Conservation (phyloP, 2,797 vertebrate genomes). For the Acropternis orthonyx region DNA sequence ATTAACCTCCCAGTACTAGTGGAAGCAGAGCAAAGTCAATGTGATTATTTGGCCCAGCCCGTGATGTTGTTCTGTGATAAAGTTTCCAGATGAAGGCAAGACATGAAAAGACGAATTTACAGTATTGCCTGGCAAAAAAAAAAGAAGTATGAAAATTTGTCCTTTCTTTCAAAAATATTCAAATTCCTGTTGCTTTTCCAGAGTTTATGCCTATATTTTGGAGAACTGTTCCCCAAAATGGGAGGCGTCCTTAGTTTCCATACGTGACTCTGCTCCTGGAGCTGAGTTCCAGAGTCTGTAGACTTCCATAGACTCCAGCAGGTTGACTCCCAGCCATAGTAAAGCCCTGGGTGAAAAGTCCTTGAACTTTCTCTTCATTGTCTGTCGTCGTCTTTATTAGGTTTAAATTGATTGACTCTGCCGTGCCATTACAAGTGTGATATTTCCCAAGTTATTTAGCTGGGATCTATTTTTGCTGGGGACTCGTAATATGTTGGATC, state of each 20-base stretch:
- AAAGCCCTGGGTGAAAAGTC: conserved; percentile 58
- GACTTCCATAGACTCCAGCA: background rate
- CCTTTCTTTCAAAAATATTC: background rate
- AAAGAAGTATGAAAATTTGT: background rate
- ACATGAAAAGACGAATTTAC: background rate
- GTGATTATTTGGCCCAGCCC: background rate
- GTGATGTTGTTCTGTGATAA: background rate
- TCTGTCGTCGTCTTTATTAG: conserved; percentile 45
- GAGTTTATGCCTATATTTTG: background rate
- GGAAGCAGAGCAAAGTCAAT: background rate
- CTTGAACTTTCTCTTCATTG: conserved; percentile 62
- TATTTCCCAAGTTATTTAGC: conserved; percentile 54
- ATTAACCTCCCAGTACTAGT: background rate
- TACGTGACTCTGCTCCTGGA: background rate
- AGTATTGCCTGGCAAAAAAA: background rate
- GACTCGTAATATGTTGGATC: background rate
- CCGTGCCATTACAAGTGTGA: conserved; percentile 23
- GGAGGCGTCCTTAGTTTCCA: background rate
- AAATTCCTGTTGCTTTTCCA: background rate
- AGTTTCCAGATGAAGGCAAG: conserved; percentile 7
- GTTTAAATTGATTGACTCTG: conserved; percentile 58
- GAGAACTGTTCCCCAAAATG: background rate
- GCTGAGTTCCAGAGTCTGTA: background rate
- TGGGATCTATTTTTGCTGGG: conserved; percentile 22
- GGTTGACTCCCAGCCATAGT: background rate